phyloP scores from a whole-genome alignment of 92 coral and sea anemone genomes.

The Epizoanthus fatuus region DNA sequence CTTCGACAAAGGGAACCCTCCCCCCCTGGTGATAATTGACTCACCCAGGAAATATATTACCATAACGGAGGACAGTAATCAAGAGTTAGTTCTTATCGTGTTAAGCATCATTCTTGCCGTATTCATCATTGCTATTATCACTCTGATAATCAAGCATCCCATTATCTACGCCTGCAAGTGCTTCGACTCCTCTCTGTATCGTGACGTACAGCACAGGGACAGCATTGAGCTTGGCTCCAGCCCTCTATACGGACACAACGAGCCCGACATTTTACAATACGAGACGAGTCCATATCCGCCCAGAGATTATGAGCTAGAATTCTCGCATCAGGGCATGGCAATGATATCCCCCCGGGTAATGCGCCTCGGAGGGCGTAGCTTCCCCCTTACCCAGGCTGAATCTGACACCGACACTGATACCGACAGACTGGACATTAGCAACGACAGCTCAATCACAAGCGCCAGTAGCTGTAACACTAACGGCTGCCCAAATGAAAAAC shows the following conservation, averaged over 20 bases:
- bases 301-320: conserved; percentile 67
- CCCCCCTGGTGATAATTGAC: conserved; percentile 79
- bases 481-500: conserved; percentile 40
- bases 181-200: conserved; percentile 66
- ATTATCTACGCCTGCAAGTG: conserved; percentile 84
- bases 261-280: conserved; percentile 79
- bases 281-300: conserved; percentile 83
- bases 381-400: conserved; percentile 43
- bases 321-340: conserved; percentile 29
- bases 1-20: conserved; percentile 54
- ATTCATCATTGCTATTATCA: conserved; percentile 76
- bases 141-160: conserved; percentile 77
- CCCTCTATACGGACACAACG: conserved; percentile 71
- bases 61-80: conserved; percentile 82
- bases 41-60: conserved; percentile 81
- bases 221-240: conserved; percentile 84
- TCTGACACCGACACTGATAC: conserved; percentile 73
- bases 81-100: conserved; percentile 89
- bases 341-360: conserved; percentile 34
- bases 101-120: conserved; percentile 83
- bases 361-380: conserved; percentile 31
- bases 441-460: conserved; percentile 75
- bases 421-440: conserved; percentile 82
- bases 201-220: conserved; percentile 75
- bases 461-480: conserved; percentile 65